Percentiles rank a stretch among this genome's conserved stretches.
These are phyloP conservation scores for Octonoba sinensis DNA, from an alignment of 2,888 invertebrate genomes.

Conservation along the genomic window DNA sequence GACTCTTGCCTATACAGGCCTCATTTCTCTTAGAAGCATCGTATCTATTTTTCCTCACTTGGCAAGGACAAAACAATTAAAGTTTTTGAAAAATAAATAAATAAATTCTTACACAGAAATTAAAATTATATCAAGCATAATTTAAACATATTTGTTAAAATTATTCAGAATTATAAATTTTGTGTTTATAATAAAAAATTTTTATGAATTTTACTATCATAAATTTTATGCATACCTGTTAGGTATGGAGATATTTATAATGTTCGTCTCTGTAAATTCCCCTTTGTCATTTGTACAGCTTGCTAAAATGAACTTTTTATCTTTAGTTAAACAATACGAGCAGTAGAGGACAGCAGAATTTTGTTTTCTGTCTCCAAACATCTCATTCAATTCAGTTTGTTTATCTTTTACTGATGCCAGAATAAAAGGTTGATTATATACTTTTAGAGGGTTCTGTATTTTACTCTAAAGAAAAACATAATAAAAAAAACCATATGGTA, in stretches of 20 bases:
- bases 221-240: constrained; percentile 75
- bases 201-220: no score
- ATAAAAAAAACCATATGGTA: not conserved
- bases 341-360: constrained; percentile 86
- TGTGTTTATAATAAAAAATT: no score
- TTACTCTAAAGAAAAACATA: constrained; percentile 38
- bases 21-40: no score
- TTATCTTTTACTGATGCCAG: constrained; percentile 89
- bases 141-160: no score
- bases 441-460: constrained; percentile 75
- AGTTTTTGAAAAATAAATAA: no score
- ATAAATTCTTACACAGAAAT: no score
- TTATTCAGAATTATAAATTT: no score
- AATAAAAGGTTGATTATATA: constrained; percentile 94
- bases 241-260: constrained; percentile 96
- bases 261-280: constrained; percentile 91
- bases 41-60: no score
- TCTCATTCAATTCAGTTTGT: constrained; percentile 79
- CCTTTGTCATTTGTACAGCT: constrained; percentile 95
- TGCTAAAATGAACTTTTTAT: constrained; percentile 95
- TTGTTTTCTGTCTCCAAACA: constrained; percentile 71
- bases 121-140: no score
- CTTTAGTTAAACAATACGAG: constrained; percentile 96
- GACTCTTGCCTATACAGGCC: no score
- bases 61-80: no score